Evolutionary conservation across 2,797 vertebrate species (phyloP), one percentile per base, ranked within the genome.

Genomic region (Galago senegalensis): DNA sequence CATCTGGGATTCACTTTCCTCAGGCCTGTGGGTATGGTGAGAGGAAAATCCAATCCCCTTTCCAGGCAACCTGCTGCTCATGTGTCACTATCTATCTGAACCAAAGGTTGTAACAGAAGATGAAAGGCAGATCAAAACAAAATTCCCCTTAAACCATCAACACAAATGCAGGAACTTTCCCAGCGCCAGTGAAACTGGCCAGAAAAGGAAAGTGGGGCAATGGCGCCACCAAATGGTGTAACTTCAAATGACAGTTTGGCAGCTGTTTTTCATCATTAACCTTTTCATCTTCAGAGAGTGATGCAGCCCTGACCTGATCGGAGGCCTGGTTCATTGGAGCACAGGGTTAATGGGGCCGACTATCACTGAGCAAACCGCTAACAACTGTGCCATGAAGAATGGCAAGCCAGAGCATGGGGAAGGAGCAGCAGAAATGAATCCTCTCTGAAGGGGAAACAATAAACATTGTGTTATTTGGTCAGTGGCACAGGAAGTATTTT

Each of bases 81-180:
- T 4, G 40, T 80, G 63, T 87, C n/a, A 31, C 60, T 53, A 31
- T 72, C 37, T 89, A 3, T 67, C 81, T 70, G 34, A 61, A 89
- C 43, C 56, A 70, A 60, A 93, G 79, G 65, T 27, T 43, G n/a
- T 56, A 83, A 96, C 99, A 60, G 58, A 92, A 70, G 76, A 89
- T 88, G 75, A 87, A 92, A 95, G 95, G 27, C 75, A 84, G 49
- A 93, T 56, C 70, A 60, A 69, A 89, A 92, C 34, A 61, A 76
- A 91, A 86, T 58, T 37, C 27, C 20, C 77, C 76, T 37, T 5
- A 40, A 89, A 61, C 81, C 31, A 18, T 13, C 14, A 21, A 46
- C 46, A 7, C 60, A 37, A 20, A 80, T 56, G 0, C 13, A 23
- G 7, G 86, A 69, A 83, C 43, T 76, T 7, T 2, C 18, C 1